Conservation (phyloP, 1,140 invertebrate species). For the Cyclargus thomasi region DNA sequence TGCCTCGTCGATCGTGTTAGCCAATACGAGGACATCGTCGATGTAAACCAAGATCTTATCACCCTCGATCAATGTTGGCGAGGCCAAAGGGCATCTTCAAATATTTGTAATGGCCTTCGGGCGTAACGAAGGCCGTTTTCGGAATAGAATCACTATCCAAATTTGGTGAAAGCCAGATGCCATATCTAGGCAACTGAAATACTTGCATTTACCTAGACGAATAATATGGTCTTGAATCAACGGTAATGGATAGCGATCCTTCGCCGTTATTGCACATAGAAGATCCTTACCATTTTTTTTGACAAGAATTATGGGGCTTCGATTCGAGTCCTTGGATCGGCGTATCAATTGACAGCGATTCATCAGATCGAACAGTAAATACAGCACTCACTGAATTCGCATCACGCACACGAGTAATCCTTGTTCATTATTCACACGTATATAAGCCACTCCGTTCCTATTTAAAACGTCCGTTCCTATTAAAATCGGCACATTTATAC, state of each 20-base stretch:
- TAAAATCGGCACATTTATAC: constrained; percentile 24
- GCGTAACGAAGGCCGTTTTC: too few relatives aligned
- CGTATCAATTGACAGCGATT: background rate
- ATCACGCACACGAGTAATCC: constrained; percentile 5
- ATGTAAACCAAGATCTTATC: too few relatives aligned
- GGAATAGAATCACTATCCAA: background rate
- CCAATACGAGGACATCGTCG: too few relatives aligned
- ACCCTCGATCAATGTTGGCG: too few relatives aligned
- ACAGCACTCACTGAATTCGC: background rate
- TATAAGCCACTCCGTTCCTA: constrained; percentile 26
- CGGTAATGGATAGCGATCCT: constrained; percentile 9
- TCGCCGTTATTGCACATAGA: background rate
- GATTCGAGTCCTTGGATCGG: background rate
- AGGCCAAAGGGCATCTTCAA: background rate
- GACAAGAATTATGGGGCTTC: constrained; percentile 6
- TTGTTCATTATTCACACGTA: constrained; percentile 19
- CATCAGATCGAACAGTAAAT: background rate
- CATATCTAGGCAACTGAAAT: background rate
- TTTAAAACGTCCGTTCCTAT: constrained; percentile 35
- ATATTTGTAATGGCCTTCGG: too few relatives aligned
- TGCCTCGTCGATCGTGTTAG: too few relatives aligned
- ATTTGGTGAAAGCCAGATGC: constrained; percentile 10
- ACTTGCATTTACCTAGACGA: background rate
- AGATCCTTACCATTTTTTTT: constrained; percentile 10
- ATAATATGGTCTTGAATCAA: constrained; percentile 19